Base-by-base conservation (phyloP, 2,888 invertebrate species). In the Bombylius major region DNA sequence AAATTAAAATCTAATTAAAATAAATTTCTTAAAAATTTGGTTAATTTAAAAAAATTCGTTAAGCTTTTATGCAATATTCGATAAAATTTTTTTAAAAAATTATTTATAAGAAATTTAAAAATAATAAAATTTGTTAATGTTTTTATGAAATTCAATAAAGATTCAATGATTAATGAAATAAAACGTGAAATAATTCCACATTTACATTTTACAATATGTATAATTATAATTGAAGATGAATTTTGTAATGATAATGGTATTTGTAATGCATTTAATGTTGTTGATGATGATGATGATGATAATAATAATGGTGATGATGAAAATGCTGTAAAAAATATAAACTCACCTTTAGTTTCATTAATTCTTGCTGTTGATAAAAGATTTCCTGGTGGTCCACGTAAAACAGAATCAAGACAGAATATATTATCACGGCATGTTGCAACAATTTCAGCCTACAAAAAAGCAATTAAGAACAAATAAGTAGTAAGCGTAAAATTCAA, bases 391-490 rank as follows among this genome's bases (percentile, higher is more conserved):
- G 76, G 73, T 49, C 77, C 75, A 60, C 80, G 81, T 63, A 86
- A 69, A 55, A 88, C 81, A 54, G 83, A 79, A 69, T 84, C 84
- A 75, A 93, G 79, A 67, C 89, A 84, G 69, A 82, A 83, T 67
- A 91, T 83, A 75, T 93, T 91, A 68, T 92, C 89, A 65, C 87
- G 84, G 77, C 93, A 92, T 58, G 88, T 87, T 59, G 84, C 82
- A 69, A 88, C 80, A 67, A 94, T 80, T 78, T 92, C 92, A 72
- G 83, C 84, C 93, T 94, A 74, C 62, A 75, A 54, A 53, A 14
- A 56, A 57, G 47, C 50, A 32, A 11, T 3, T 36, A 45, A 47
- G 23, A 51, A 47, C 12, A 36, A 13, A 53, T 47, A 12, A 23
- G 5, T 53, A 36, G 5, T 36, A 36, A 36, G 5, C 1, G 8